phyloP scores from a whole-genome alignment of 2,113 vertebrate genomes.

The Odocoileus virginianus region DNA sequence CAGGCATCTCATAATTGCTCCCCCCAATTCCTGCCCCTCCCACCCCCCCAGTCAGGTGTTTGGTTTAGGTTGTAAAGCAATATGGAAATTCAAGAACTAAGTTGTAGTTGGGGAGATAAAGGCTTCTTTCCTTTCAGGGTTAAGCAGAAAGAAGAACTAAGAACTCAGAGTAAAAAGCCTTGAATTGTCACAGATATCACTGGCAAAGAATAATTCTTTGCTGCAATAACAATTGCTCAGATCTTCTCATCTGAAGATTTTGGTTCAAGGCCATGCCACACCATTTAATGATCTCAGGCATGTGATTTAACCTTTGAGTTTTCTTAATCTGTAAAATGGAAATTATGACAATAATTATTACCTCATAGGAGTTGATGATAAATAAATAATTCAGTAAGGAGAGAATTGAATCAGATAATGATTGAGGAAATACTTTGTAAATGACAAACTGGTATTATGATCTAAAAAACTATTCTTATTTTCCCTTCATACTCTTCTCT shows the following conservation, averaged over 20 bases:
- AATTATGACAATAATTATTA: conserved; percentile 30
- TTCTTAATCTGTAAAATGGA: conserved; percentile 23
- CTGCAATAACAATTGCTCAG: neutral
- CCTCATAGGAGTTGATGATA: neutral
- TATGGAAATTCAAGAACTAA: neutral
- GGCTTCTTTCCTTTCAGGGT: neutral
- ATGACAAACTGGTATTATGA: neutral
- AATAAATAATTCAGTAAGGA: neutral
- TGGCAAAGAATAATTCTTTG: neutral
- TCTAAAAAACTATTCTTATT: neutral
- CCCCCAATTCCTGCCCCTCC: no score
- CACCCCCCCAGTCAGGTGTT: neutral
- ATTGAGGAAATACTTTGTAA: neutral
- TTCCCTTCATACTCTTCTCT: neutral
- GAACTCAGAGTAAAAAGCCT: neutral
- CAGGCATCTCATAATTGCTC: neutral
- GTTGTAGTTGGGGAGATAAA: neutral
- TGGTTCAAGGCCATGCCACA: neutral
- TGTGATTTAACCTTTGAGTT: neutral
- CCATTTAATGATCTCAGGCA: neutral
- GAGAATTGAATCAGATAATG: neutral
- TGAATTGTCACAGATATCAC: conserved; percentile 5
- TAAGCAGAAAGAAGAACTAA: conserved; percentile 20
- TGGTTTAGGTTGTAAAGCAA: conserved; percentile 21
- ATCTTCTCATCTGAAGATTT: neutral